Percentiles rank a stretch among this genome's conserved stretches.
These are phyloP conservation scores for Cyclargus thomasi DNA, from an alignment of 1,140 invertebrate species.

Conservation along the genomic window DNA sequence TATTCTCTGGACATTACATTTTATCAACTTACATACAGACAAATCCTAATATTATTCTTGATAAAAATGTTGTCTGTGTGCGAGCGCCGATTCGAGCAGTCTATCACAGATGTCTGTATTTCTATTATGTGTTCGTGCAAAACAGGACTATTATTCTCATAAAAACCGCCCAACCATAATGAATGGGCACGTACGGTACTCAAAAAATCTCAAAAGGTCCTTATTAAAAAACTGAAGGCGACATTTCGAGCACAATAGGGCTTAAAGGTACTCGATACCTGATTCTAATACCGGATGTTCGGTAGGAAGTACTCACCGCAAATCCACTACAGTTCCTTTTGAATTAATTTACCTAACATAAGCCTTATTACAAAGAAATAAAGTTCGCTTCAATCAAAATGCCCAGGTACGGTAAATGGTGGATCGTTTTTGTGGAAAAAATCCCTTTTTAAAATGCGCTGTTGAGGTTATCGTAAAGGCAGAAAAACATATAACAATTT, in stretches of 20 bases:
- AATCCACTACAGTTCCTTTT: slow-evolving; percentile 27
- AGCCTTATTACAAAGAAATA: too few species aligned
- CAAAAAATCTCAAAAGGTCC: slow-evolving; percentile 23
- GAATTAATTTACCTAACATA: too few species aligned
- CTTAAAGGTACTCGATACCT: slow-evolving; percentile 58
- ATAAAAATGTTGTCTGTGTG: too few species aligned
- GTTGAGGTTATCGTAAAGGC: background rate
- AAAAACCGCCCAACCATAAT: background rate
- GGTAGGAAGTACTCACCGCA: slow-evolving; percentile 52
- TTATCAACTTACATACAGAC: too few species aligned
- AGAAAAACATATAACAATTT: too few species aligned
- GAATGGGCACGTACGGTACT: slow-evolving; percentile 7
- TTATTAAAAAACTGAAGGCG: slow-evolving; percentile 38
- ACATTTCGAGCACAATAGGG: slow-evolving; percentile 47
- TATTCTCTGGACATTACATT: too few species aligned
- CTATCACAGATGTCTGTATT: too few species aligned
- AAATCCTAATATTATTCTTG: too few species aligned
- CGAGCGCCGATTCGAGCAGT: too few species aligned
- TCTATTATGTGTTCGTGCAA: background rate
- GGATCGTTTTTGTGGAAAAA: slow-evolving; percentile 13
- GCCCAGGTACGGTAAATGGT: background rate
- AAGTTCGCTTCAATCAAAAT: too few species aligned
- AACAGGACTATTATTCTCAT: background rate
- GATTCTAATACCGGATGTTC: slow-evolving; percentile 65
- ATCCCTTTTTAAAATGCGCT: background rate